Evolutionary conservation across 1,140 invertebrate species (phyloP).

Genomic region (Piezodorus guildinii): DNA sequence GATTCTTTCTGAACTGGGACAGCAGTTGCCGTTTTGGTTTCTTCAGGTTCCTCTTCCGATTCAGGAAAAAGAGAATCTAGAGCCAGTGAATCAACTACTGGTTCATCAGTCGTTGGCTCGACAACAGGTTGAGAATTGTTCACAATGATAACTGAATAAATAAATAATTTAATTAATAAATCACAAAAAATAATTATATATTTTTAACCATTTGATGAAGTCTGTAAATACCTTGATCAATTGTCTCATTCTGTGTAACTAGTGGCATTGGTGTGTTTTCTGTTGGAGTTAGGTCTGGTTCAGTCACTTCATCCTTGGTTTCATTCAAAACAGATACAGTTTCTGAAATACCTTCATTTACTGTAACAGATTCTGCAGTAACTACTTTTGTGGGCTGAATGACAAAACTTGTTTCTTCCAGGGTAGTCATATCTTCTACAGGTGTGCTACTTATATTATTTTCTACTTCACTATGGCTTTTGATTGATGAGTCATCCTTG

Average conservation of each 20-base stretch:
- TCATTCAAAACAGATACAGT: neutral
- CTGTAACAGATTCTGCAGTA: neutral
- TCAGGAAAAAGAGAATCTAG: slow-evolving; percentile 40
- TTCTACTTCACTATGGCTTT: too few relatives aligned
- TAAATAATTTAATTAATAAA: neutral
- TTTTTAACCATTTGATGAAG: neutral
- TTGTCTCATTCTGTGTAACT: neutral
- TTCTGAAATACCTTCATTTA: neutral
- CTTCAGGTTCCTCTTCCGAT: slow-evolving; percentile 34
- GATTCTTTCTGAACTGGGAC: slow-evolving; percentile 74
- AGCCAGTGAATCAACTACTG: slow-evolving; percentile 31
- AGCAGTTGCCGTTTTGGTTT: slow-evolving; percentile 31
- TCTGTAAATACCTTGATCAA: neutral
- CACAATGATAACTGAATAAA: neutral
- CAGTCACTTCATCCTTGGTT: neutral
- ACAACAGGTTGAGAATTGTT: neutral
- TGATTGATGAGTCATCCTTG: neutral
- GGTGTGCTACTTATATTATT: neutral
- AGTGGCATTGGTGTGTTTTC: neutral
- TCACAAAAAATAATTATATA: neutral
- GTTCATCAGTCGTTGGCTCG: slow-evolving; percentile 17
- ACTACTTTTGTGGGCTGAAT: neutral
- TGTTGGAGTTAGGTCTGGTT: neutral
- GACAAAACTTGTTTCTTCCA: neutral
- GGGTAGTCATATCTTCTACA: neutral